Evolutionary conservation across 2,797 vertebrate species (phyloP), one percentile per base, ranked within the genome.

Genomic region (Philypnodon macrostomus): DNA sequence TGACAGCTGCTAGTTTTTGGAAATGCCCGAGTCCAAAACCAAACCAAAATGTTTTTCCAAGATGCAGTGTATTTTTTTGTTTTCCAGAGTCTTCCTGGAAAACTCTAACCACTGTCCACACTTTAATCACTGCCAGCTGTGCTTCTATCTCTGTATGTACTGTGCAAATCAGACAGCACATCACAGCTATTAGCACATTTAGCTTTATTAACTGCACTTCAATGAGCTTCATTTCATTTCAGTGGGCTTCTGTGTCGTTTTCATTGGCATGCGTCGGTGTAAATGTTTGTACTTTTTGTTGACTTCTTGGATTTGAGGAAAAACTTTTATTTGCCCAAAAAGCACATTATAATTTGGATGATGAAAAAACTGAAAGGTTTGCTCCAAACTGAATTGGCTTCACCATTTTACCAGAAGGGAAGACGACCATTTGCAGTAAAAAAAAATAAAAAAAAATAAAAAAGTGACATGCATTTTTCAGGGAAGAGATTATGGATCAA

Each of bases 11-110:
- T 16, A 27, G 6, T 36, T 34, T 47, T 46, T 60, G 31, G 55
- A 68, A 54, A 63, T 21, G 35, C 30, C 36, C 53, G 47, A 56
- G 16, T 12, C 12, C 53, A 50, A 29, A n/a, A 30, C 34, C 31
- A 45, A 59, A 61, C 60, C 42, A 59, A 62, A 60, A 35, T 15
- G n/a, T 55, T 72, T 69, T 61, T 56, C 56, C 66, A 73, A 50
- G 41, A 54, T 29, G 26, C 49, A 47, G 34, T 16, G 31, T 50
- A 7, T n/a, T 40, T 53, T 47, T 36, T 58, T 46, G 40, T 62
- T 63, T 52, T 63, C 55, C 55, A 53, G 32, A 7, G 29, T 53
- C 36, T 60, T 54, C 49, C 34, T 9, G 6, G 38, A 54, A 37
- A 13, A 54, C 40, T 48, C 40, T 42, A 52, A 53, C 33, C 29